Percentiles rank a stretch among this genome's conserved stretches.
Conservation (phyloP, 2,797 vertebrate species). For the Melanotaenia trifasciata region DNA sequence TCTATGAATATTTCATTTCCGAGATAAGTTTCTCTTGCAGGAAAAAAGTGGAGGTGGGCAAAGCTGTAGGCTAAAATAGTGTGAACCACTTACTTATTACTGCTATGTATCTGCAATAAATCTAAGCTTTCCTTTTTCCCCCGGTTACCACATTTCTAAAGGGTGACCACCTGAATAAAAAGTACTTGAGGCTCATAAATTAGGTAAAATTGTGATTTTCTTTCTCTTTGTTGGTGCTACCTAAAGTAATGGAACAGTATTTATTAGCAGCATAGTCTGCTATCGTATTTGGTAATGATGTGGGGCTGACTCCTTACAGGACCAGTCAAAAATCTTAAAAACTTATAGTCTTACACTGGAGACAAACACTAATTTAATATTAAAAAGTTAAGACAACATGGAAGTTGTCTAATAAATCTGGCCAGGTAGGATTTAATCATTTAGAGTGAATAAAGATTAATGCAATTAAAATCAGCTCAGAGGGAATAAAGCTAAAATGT, state of each 20-base stretch:
- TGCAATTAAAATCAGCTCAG: background rate
- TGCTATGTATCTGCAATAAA: background rate
- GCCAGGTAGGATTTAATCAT: too few species aligned
- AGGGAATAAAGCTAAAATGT: background rate
- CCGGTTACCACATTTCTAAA: background rate
- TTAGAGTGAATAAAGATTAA: background rate
- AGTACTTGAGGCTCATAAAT: background rate
- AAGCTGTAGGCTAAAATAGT: constrained; percentile 10
- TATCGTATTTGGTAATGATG: too few species aligned
- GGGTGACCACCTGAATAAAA: background rate
- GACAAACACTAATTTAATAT: too few species aligned
- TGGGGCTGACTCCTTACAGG: too few species aligned
- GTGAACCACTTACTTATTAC: constrained; percentile 22
- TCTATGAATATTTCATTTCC: constrained; percentile 62
- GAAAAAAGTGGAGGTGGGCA: constrained; percentile 21
- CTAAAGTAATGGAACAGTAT: background rate
- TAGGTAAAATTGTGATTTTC: background rate
- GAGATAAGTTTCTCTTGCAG: constrained; percentile 28
- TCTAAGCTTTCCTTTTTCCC: background rate
- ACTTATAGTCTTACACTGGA: too few species aligned
- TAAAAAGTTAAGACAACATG: too few species aligned
- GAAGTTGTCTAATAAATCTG: too few species aligned
- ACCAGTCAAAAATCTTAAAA: too few species aligned
- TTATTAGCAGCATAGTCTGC: background rate
- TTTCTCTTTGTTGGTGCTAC: too few species aligned